These are phyloP conservation scores for Macrochelys suwanniensis DNA, from an alignment of 2,797 vertebrate genomes.

Conservation along the genomic window DNA sequence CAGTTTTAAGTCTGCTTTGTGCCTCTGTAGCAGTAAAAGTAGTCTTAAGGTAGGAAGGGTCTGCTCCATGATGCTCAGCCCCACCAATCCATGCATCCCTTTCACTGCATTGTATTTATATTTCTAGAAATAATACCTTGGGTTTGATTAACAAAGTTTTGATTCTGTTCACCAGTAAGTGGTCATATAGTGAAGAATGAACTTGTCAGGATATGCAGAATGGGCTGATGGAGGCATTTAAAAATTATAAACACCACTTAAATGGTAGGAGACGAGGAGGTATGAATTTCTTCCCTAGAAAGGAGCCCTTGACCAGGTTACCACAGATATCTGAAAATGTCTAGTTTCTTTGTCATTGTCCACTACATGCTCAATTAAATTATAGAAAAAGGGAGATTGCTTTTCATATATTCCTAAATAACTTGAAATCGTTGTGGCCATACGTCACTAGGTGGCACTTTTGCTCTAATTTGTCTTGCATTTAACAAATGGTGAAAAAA, in stretches of 20 bases:
- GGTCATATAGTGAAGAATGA: background rate
- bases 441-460: slow-evolving; percentile 76
- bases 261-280: background rate
- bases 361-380: background rate
- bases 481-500: background rate
- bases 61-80: background rate
- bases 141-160: background rate
- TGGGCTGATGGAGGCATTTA: background rate
- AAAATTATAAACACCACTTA: background rate
- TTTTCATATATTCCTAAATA: background rate
- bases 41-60: background rate
- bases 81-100: background rate
- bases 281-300: background rate
- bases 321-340: background rate
- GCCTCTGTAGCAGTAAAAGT: background rate
- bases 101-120: background rate
- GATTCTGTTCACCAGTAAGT: background rate
- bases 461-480: slow-evolving; percentile 24
- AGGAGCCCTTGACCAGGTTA: background rate
- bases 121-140: background rate
- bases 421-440: background rate
- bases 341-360: background rate
- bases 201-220: background rate
- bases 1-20: background rate
- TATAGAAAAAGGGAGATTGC: fast-evolving